Base-by-base conservation (phyloP, 37 sponge, comb jelly and placozoan species). In the Dysidea cf. avara region DNA sequence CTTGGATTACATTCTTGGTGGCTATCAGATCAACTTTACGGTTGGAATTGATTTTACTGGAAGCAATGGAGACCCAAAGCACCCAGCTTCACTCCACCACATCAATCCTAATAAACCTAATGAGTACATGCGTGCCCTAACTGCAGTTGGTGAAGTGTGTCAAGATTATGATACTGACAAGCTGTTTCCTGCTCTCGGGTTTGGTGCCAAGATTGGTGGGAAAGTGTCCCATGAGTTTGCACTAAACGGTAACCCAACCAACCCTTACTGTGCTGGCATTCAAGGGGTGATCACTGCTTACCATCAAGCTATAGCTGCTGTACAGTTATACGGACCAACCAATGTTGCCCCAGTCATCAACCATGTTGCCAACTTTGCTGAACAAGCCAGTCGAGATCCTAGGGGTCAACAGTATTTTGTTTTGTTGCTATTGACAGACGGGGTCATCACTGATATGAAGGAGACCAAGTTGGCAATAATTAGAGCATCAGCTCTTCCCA, bases 1-100 rank as follows among this genome's bases (percentile, higher is more conserved):
- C 88, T 72, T 95, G 29, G 96, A 95, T 38, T 95, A 85, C 74
- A 72, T 95, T 40, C 78, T 90, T 74, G 96, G 86, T 16, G 96
- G 96, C 2, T 83, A 85, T 22, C 88, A 90, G 72, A 80, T 95
- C 39, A 95, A 91, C 71, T 95, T 91, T 66, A 90, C 92, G 32
- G 86, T 95, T 1, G 96, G 88, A 3, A 74, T 95, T 18, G 96
- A 95, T 77, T 95, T 95, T 77, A 95, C 96, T 7, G 96, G 77
- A 7, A 83, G 85, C 64, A 95, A 95, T 64, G 85, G 85, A 14
- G 73, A 90, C 31, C 96, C 96, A 2, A 36, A 25, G 7, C 35
- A 79, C 21, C 88, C 88, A 4, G 26, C 76, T 26, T 95, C 96
- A 20, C 92, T 95, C 28, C 96, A 95, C 79, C 91, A n/a, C n/a